Evolutionary conservation across 2,113 vertebrate species (phyloP).

Genomic region (Panthera uncia): DNA sequence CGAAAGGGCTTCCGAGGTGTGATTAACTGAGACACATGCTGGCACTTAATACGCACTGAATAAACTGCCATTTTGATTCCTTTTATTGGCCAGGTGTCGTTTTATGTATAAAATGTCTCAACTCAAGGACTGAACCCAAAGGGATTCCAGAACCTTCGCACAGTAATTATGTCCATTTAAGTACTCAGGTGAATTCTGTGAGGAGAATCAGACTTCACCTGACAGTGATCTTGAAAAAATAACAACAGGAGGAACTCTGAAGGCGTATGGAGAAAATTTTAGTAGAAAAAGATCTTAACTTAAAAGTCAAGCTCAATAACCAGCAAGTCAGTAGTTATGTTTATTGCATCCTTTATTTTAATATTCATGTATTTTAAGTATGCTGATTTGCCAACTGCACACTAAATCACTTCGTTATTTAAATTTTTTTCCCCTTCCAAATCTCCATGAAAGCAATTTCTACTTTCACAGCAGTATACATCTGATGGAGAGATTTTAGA

Average conservation of each 20-base stretch:
- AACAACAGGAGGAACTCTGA: slow-evolving; percentile 42
- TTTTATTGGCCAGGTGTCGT: slow-evolving; percentile 45
- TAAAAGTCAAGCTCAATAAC: slow-evolving; percentile 67
- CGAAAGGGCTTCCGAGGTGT: neutral
- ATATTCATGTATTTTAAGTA: slow-evolving; percentile 73
- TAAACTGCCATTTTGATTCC: slow-evolving; percentile 10
- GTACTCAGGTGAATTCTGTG: slow-evolving; percentile 51
- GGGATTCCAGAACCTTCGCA: slow-evolving; percentile 35
- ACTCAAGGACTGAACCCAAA: slow-evolving; percentile 41
- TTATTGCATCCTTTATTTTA: slow-evolving; percentile 68
- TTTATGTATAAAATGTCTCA: slow-evolving; percentile 61
- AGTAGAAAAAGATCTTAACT: slow-evolving; percentile 51
- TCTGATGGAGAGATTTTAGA: slow-evolving; percentile 68
- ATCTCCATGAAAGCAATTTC: slow-evolving; percentile 75
- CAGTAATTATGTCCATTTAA: slow-evolving; percentile 61
- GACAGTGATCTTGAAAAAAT: slow-evolving; percentile 21
- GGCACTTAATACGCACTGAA: slow-evolving; percentile 11
- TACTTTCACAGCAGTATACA: slow-evolving; percentile 67
- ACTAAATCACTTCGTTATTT: slow-evolving; percentile 68
- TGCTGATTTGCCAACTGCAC: slow-evolving; percentile 70
- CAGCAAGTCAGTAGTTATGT: slow-evolving; percentile 53
- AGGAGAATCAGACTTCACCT: neutral
- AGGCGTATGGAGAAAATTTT: slow-evolving; percentile 41
- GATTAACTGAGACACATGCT: neutral
- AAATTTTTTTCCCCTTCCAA: slow-evolving; percentile 60